phyloP scores from a whole-genome alignment of 1,140 invertebrate genomes.

The Colletes gigas region DNA sequence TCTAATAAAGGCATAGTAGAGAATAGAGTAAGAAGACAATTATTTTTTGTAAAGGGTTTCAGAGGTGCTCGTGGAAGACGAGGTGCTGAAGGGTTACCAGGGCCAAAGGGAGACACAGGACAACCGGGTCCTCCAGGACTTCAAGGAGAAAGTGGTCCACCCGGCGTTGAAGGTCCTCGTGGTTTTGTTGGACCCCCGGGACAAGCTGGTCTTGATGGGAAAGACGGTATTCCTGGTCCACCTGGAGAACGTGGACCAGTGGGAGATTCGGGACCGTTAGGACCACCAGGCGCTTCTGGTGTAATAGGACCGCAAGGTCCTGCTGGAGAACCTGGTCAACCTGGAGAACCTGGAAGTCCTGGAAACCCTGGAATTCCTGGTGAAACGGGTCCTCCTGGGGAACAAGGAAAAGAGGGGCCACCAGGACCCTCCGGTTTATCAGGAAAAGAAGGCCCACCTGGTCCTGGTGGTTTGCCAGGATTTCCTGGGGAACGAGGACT shows the following conservation, averaged over 20 bases:
- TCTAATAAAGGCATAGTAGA: no score
- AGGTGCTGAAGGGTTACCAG: constrained; percentile 86
- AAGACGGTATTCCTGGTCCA: constrained; percentile 87
- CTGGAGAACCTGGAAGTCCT: constrained; percentile 87
- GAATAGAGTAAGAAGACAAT: neutral
- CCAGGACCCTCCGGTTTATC: constrained; percentile 86
- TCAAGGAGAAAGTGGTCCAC: constrained; percentile 86
- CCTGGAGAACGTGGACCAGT: constrained; percentile 87
- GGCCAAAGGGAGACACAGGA: constrained; percentile 85
- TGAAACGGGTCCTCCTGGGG: constrained; percentile 85
- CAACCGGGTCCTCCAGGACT: constrained; percentile 77
- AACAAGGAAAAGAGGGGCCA: constrained; percentile 89
- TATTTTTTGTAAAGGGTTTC: constrained; percentile 46
- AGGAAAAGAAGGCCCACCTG: constrained; percentile 87
- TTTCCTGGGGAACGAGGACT: constrained; percentile 88
- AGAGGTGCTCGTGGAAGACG: constrained; percentile 67
- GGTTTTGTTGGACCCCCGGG: constrained; percentile 87
- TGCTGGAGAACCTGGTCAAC: constrained; percentile 89
- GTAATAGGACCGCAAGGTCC: constrained; percentile 88
- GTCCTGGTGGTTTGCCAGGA: constrained; percentile 89
- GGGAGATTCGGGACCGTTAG: constrained; percentile 88
- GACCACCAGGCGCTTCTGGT: constrained; percentile 86
- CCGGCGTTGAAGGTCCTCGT: constrained; percentile 82
- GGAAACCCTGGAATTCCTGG: constrained; percentile 89
- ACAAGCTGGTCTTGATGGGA: constrained; percentile 88